Evolutionary conservation across 2,797 vertebrate species (phyloP), one percentile per base, ranked within the genome.

Genomic region (Aythya fuligula): DNA sequence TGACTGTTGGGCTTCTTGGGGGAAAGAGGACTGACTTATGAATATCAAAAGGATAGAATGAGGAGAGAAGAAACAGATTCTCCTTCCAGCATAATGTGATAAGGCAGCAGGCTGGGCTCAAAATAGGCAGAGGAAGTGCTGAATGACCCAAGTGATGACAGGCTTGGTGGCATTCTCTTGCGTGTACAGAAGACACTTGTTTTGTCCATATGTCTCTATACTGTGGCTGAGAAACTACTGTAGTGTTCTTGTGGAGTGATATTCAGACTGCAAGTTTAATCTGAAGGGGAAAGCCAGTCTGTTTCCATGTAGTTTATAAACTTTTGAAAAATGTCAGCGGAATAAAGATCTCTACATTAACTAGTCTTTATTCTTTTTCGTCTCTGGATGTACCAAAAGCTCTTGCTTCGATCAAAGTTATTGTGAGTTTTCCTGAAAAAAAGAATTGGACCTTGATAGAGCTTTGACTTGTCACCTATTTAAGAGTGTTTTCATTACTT

Each of bases 401-500:
- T 87, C 72, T 78, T 41, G 20, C 30, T 93, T 85, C 0, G 1
- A 77, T 83, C 75, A 75, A 89, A 93, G 36, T 89, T 85, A 83
- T 83, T 39, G 43, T 56, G 86, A 78, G 6, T 89, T 91, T 94
- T 90, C 58, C 78, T 93, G 81, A 79, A 94, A 77, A 74, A 80
- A 85, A 83, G 58, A 80, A 76, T 60, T 87, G 84, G 86, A 58
- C 51, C 60, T 83, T 73, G 78, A 74, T 15, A 96, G 84, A 93
- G 89, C 72, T 94, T 94, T 97, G 93, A 91, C 94, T 96, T 97
- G 87, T 96, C 96, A 90, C 94, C 94, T 95, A 83, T 95, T 94
- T 96, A 93, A 96, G 80, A 88, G 54, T 80, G 43, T 86, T 98
- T 97, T 97, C 95, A 96, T 97, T 97, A 95, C 94, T 96, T 97